Percentiles rank a stretch among this genome's conserved stretches.
Evolutionary conservation across 2,113 vertebrate species (phyloP).

Genomic region (Ameiurus melas): DNA sequence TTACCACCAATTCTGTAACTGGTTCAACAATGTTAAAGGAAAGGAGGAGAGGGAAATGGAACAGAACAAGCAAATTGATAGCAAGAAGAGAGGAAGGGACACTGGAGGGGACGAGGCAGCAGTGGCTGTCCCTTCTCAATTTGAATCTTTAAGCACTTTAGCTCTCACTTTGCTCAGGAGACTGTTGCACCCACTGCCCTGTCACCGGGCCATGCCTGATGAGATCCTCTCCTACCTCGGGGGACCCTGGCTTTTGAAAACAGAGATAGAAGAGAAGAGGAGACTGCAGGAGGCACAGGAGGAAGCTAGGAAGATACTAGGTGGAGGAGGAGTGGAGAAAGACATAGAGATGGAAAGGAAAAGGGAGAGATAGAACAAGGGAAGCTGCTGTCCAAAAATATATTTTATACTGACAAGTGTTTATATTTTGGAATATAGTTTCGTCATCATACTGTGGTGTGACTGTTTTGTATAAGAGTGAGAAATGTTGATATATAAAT

Average conservation of each 20-base stretch:
- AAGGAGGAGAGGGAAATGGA: slow-evolving; percentile 34
- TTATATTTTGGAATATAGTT: slow-evolving; percentile 24
- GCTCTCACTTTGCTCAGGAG: slow-evolving; percentile 78
- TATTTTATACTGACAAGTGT: slow-evolving; percentile 5
- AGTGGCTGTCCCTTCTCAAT: slow-evolving; percentile 68
- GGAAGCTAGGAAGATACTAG: slow-evolving; percentile 68
- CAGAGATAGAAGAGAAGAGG: slow-evolving; percentile 66
- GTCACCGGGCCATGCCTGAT: slow-evolving; percentile 74
- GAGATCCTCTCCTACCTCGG: slow-evolving; percentile 79
- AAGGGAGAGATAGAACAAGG: slow-evolving; percentile 66
- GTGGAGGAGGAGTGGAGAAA: slow-evolving; percentile 62
- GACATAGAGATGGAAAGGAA: slow-evolving; percentile 65
- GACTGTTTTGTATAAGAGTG: not conserved
- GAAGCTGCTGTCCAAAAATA: not conserved
- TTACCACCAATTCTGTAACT: slow-evolving; percentile 75
- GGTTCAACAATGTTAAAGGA: slow-evolving; percentile 70
- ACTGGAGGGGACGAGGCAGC: not conserved
- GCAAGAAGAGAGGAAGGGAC: slow-evolving; percentile 4
- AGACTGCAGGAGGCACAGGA: slow-evolving; percentile 67
- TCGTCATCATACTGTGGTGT: not conserved
- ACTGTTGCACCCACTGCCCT: slow-evolving; percentile 78
- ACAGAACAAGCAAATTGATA: not conserved
- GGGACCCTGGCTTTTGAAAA: slow-evolving; percentile 73
- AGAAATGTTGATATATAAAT: not conserved
- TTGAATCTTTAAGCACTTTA: slow-evolving; percentile 69